phyloP scores from a whole-genome alignment of 2,797 vertebrate genomes.

The Streptopelia turtur region DNA sequence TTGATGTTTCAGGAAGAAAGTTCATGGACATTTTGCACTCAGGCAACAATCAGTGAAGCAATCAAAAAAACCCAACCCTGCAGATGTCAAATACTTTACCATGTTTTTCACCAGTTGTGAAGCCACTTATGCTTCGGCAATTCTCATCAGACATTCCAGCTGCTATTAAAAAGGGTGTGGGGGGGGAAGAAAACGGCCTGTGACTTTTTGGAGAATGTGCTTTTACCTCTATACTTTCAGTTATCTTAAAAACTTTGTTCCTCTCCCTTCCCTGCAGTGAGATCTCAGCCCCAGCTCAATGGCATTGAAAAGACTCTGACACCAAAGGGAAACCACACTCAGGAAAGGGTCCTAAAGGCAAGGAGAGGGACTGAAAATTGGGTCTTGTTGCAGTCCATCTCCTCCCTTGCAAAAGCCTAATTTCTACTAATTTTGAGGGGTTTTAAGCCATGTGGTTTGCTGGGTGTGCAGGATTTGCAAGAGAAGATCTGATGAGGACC shows the following conservation, averaged over 20 bases:
- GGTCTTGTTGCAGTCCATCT: neutral
- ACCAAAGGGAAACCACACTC: neutral
- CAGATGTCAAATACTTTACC: neutral
- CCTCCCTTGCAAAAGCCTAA: neutral
- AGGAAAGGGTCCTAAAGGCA: neutral
- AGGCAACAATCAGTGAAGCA: neutral
- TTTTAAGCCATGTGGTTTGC: neutral
- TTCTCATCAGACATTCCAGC: neutral
- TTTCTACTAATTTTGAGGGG: neutral
- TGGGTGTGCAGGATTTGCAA: neutral
- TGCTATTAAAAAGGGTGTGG: neutral
- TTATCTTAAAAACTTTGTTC: neutral
- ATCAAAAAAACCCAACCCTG: too few relatives aligned
- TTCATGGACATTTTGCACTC: neutral
- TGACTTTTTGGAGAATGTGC: neutral
- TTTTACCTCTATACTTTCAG: neutral
- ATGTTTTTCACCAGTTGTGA: neutral
- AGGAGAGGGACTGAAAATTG: neutral
- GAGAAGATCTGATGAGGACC: neutral
- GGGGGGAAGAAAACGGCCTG: rapidly evolving
- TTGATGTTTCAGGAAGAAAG: neutral
- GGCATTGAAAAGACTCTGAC: neutral
- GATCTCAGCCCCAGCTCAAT: neutral
- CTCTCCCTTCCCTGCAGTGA: rapidly evolving
- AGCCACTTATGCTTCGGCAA: neutral